These are phyloP conservation scores for Hydractinia echinata DNA, from an alignment of 30 jellyfish, hydroid and myxozoan species.

Conservation along the genomic window DNA sequence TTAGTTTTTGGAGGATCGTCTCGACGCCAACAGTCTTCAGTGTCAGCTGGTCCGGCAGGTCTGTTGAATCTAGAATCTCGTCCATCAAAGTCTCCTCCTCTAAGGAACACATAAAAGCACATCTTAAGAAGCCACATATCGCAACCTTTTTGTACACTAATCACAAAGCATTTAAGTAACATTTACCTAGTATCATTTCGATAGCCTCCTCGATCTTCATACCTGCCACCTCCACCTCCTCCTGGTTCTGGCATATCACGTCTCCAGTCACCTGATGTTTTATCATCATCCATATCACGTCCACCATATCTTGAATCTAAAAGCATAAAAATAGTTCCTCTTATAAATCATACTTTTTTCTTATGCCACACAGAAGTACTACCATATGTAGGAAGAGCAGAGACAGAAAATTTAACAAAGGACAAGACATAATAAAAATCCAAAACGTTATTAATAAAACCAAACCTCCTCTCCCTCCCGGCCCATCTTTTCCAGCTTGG, in stretches of 20 bases:
- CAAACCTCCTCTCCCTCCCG: conserved; percentile 23
- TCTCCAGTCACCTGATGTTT: conserved; percentile 34
- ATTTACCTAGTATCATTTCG: neutral
- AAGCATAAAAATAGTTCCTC: too few species aligned
- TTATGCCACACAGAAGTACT: neutral
- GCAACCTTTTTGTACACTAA: too few species aligned
- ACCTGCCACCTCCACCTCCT: conserved; percentile 13
- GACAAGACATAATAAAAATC: neutral
- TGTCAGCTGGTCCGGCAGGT: conserved; percentile 29
- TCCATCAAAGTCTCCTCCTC: neutral
- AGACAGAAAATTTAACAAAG: too few species aligned
- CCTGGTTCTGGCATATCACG: neutral
- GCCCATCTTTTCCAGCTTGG: conserved; percentile 10
- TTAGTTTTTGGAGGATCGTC: conserved; percentile 26
- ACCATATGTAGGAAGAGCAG: too few species aligned
- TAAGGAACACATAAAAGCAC: neutral
- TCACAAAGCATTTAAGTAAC: neutral
- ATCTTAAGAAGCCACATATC: neutral
- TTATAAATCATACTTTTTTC: neutral
- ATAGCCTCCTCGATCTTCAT: neutral
- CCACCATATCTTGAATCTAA: too few species aligned
- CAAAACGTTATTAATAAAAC: neutral
- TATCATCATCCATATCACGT: conserved; percentile 2
- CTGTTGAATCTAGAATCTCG: conserved; percentile 12
- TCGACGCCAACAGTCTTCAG: conserved; percentile 30